Conservation (phyloP, 1,140 invertebrate species). For the Drosophila sulfurigaster region DNA sequence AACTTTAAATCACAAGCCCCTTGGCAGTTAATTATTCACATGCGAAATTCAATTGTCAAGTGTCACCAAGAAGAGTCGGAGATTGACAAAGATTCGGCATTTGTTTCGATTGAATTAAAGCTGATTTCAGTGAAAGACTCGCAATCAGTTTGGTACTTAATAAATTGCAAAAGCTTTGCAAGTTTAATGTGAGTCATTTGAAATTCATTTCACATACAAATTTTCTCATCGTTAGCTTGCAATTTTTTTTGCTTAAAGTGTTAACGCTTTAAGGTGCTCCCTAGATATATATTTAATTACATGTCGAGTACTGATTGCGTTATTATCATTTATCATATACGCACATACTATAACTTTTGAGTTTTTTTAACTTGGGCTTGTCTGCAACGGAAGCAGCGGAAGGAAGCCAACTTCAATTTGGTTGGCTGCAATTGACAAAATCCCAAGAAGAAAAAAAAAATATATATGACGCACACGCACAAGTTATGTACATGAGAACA, state of each 20-base stretch:
- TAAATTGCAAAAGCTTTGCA: background rate
- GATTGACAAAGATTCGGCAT: background rate
- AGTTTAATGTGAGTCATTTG: background rate
- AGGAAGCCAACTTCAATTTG: constrained; percentile 50
- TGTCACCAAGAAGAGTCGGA: background rate
- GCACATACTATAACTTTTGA: background rate
- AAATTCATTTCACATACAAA: background rate
- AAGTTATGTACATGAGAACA: constrained; percentile 1
- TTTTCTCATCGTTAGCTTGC: background rate
- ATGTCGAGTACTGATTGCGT: constrained; percentile 44
- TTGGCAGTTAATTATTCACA: constrained; percentile 67
- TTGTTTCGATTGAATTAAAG: background rate
- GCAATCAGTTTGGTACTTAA: background rate
- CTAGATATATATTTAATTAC: constrained; percentile 9
- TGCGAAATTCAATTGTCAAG: constrained; percentile 15
- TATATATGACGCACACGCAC: constrained; percentile 4
- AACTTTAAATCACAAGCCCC: constrained; percentile 27
- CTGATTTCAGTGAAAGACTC: background rate
- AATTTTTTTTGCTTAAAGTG: background rate
- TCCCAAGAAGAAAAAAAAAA: constrained; percentile 8
- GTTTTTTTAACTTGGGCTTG: constrained; percentile 28
- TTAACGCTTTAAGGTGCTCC: background rate
- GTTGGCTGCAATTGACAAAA: constrained; percentile 49
- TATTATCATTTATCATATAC: constrained; percentile 45
- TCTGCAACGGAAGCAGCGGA: constrained; percentile 47